Evolutionary conservation across 2,113 vertebrate genomes (phyloP).

Genomic region (Sialia sialis): DNA sequence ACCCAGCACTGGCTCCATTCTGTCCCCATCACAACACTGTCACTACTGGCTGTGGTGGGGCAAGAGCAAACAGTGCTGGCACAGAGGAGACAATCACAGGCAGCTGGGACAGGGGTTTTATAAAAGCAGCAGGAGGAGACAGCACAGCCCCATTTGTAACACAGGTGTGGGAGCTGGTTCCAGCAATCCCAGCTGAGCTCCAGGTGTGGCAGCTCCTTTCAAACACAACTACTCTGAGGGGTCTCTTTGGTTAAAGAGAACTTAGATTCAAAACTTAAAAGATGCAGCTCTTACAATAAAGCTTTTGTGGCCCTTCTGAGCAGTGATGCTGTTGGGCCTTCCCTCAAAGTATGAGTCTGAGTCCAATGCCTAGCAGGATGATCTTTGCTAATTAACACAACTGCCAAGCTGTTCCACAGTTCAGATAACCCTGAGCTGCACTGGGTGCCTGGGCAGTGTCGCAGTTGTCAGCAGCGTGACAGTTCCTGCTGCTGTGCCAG

Average conservation of each 20-base stretch:
- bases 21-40: fast-evolving
- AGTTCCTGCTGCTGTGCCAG: fast-evolving
- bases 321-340: background rate
- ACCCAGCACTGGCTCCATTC: fast-evolving
- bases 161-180: fast-evolving
- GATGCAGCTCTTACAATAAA: background rate
- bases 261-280: background rate
- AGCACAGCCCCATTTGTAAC: background rate
- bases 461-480: fast-evolving
- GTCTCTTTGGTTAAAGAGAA: background rate
- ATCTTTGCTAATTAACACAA: background rate
- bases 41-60: fast-evolving
- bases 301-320: background rate
- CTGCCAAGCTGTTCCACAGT: background rate
- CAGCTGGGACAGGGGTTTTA: background rate
- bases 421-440: background rate
- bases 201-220: background rate
- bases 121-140: background rate
- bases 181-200: background rate
- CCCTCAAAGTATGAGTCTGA: fast-evolving
- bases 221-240: background rate
- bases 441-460: background rate
- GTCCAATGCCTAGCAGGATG: fast-evolving
- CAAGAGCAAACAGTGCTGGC: background rate
- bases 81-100: background rate